Base-by-base conservation (phyloP, 2,797 vertebrate genomes). In the Phrynocephalus vlangalii region DNA sequence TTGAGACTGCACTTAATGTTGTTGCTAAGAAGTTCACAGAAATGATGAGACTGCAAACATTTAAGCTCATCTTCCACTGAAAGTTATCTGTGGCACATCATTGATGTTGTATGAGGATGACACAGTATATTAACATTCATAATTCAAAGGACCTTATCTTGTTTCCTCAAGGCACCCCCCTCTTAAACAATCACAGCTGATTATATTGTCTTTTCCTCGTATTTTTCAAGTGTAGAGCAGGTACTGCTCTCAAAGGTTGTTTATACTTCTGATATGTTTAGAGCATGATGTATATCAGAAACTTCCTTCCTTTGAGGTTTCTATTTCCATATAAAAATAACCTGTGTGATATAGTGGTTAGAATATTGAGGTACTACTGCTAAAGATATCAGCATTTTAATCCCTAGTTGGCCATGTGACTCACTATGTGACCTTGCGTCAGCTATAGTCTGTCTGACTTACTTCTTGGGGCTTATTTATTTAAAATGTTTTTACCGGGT, bases 221-320 rank as follows among this genome's bases (percentile, higher is more conserved):
- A 76, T 79, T 78, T 13, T 1, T 5, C 30, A 79, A n/a, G 63
- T 85, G 6, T 90, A 70, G 22, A 56, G 70, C 60, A 26, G 18
- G 4, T 86, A 68, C 83, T 86, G 16, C 6, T 87, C 89, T 90
- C 79, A 85, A 82, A 48, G 60, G 60, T 2, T 63, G 60, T 63
- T 63, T 13, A 63, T 63, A 63, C 60, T 63, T 13, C 18, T 63
- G 15, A 20, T 63, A 63, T 63, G 16, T 63, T 63, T 63, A 20
- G 60, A 63, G 20, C 15, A 48, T 70, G 50, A 73, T 63, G 70
- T 52, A 63, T n/a, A 22, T 86, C 1, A 63, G n/a, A 22, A 16
- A 86, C 20, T 11, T 68, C 50, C 33, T n/a, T 72, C 60, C 16
- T 30, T 16, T 33, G 71, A 38, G 30, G 28, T 30, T 63, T 66